These are phyloP conservation scores for Euthynnus affinis DNA, from an alignment of 2,797 vertebrate genomes.

Conservation along the genomic window DNA sequence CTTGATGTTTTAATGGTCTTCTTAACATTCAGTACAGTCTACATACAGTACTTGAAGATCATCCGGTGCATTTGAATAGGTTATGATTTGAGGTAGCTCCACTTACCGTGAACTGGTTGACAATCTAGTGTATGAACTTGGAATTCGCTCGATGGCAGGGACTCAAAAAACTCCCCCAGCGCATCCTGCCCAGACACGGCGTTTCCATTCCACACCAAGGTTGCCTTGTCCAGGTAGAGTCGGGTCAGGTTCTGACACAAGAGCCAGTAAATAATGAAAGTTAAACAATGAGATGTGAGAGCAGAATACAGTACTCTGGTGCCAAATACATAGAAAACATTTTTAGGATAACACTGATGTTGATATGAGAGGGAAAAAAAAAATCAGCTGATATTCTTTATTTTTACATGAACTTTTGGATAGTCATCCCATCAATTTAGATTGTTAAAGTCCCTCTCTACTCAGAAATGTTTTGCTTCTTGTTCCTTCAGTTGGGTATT, in stretches of 20 bases:
- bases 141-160: constrained; percentile 96
- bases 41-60: neutral
- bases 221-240: constrained; percentile 95
- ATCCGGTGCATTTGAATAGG: neutral
- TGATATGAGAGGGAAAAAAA: neutral
- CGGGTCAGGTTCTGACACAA: constrained; percentile 89
- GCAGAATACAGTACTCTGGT: neutral
- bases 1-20: neutral
- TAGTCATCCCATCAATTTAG: neutral
- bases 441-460: neutral
- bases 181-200: constrained; percentile 92
- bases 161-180: constrained; percentile 94
- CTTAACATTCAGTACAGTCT: neutral
- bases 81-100: neutral
- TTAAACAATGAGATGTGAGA: neutral
- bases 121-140: constrained; percentile 94
- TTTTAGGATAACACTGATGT: neutral
- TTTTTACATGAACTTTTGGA: neutral
- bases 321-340: no score
- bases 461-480: neutral
- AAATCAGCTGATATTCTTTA: neutral
- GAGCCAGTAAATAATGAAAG: neutral
- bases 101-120: constrained; percentile 94
- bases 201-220: constrained; percentile 97
- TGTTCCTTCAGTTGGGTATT: no score